A percentile compares a stretch with the other conserved stretches of the same genome.
These are phyloP conservation scores for Anoplophora glabripennis DNA, from an alignment of 1,140 invertebrate genomes.

Conservation along the genomic window DNA sequence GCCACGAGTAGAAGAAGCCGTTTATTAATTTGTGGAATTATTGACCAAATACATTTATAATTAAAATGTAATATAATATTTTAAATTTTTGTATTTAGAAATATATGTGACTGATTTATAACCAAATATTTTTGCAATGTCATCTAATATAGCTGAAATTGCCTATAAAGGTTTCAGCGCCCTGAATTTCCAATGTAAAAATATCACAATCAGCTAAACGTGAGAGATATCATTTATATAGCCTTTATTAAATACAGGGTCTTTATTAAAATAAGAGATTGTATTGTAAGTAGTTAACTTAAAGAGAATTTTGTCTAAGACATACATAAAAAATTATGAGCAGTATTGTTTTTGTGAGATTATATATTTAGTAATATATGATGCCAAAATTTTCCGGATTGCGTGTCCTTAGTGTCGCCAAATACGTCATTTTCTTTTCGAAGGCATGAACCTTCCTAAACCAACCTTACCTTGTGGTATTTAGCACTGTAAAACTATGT, in stretches of 20 bases:
- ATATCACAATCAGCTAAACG: constrained; percentile 39
- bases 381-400: too few species aligned
- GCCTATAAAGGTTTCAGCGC: constrained; percentile 21
- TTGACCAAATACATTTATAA: constrained; percentile 27
- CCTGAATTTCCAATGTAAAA: constrained; percentile 32
- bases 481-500: too few species aligned
- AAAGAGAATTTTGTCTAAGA: constrained; percentile 30
- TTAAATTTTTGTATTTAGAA: constrained; percentile 30
- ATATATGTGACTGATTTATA: constrained; percentile 37
- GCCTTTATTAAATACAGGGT: constrained; percentile 43
- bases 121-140: constrained; percentile 36
- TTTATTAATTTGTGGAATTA: constrained; percentile 29
- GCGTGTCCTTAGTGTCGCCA: too few species aligned
- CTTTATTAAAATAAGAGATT: constrained; percentile 36
- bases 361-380: constrained; percentile 32
- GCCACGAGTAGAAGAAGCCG: too few species aligned
- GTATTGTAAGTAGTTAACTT: constrained; percentile 37
- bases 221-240: constrained; percentile 40
- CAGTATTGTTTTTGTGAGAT: constrained; percentile 39
- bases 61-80: constrained; percentile 25
- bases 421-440: too few species aligned
- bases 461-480: too few species aligned
- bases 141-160: constrained; percentile 29
- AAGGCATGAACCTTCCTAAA: too few species aligned
- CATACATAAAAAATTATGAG: constrained; percentile 24